These are phyloP conservation scores for Euura saliciscinereae DNA, from an alignment of 1,140 invertebrate genomes.

Conservation along the genomic window DNA sequence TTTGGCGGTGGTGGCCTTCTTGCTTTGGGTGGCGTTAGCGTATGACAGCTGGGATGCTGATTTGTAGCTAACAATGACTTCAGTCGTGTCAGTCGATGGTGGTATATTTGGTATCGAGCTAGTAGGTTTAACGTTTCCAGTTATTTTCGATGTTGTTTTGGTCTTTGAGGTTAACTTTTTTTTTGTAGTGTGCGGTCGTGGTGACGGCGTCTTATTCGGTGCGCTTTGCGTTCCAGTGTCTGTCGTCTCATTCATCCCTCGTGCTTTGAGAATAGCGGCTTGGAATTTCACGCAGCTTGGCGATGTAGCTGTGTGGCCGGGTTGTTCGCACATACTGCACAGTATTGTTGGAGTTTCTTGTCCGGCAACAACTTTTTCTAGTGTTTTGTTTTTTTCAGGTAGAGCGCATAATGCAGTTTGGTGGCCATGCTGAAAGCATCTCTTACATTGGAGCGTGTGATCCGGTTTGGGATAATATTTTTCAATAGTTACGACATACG, in stretches of 20 bases:
- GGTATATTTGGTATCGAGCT: constrained; percentile 2
- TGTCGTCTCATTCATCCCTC: constrained; percentile 8
- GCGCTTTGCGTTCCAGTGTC: not conserved
- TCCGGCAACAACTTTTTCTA: not conserved
- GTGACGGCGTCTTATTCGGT: not conserved
- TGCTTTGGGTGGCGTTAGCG: not conserved
- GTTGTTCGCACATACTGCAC: constrained; percentile 1
- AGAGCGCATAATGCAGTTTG: constrained; percentile 1
- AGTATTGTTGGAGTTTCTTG: not conserved
- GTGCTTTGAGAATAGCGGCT: constrained; percentile 1
- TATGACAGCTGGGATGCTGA: constrained; percentile 9
- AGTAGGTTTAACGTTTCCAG: not conserved
- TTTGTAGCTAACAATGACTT: not conserved
- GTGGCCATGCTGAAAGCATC: constrained; percentile 10
- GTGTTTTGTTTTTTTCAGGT: not conserved
- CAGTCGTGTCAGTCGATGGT: constrained; percentile 6
- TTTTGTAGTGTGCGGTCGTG: not conserved
- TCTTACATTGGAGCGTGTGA: constrained; percentile 13
- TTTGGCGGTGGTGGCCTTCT: constrained; percentile 11
- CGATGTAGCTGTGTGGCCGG: not conserved
- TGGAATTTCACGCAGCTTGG: not conserved
- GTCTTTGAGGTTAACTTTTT: not conserved
- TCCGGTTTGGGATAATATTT: constrained; percentile 9
- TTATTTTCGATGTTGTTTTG: not conserved
- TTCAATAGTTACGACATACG: constrained; percentile 12